Evolutionary conservation across 2,113 vertebrate genomes (phyloP), one percentile per base, ranked within the genome.

Genomic region (Thalassarche chlororhynchos): DNA sequence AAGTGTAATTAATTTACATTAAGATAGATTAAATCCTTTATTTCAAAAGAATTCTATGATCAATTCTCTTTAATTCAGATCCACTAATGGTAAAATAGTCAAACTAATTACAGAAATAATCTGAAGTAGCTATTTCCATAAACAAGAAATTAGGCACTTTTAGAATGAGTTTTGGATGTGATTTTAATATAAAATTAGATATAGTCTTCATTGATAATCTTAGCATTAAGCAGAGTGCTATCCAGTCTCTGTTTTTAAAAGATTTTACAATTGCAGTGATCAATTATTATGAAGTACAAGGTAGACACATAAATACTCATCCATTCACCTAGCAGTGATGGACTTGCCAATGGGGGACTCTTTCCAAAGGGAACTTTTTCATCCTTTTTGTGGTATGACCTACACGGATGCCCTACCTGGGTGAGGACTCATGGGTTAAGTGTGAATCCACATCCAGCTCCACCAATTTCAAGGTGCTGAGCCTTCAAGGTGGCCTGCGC

Each of bases 81-180:
- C 46, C 58, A 85, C 62, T 94, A 87, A 72, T 8, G 70, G 40
- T 80, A 69, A 95, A 91, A 80, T 36, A 94, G 55, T 95, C 42
- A 89, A 68, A 85, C 28, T 84, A 96, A 96, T 95, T 89, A 92
- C 55, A 90, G 64, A 87, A 88, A 95, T 92, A 2, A 68, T 93
- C 61, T 86, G 88, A 93, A 97, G 83, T 60, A 95, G 86, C 64
- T 92, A 79, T 89, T 96, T 92, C 70, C 80, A 96, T 75, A 93
- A 96, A 90, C 89, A 94, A 91, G 74, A 18, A 85, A 91, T 94
- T 83, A 96, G 46, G 68, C 42, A 83, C 70, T 92, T 95, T 66
- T 12, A 72, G 89, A 93, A 94, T 65, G 16, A 84, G 44, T 42
- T 92, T 82, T 68, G 69, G 62, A 89, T 87, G 74, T 92, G 74